Evolutionary conservation across 1,140 invertebrate species (phyloP), one percentile per base, ranked within the genome.

Genomic region (Galleria mellonella): DNA sequence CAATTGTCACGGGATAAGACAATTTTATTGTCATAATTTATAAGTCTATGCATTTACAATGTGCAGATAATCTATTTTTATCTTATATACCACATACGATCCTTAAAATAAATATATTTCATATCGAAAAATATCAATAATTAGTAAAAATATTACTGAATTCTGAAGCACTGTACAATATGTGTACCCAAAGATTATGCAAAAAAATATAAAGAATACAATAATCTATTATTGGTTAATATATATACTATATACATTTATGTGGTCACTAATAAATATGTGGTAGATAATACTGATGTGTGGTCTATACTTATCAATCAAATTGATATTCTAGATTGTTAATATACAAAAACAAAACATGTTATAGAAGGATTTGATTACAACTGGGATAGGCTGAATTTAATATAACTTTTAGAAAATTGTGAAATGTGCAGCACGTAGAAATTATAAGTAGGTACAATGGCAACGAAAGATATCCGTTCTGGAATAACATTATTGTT

Each of bases 211-310:
- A 60, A 47, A 32, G 33, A 58, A 58, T 71, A 64, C 71, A 74
- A 64, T 55, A 6, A 35, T 4, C 13, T 35, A 35, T 14, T 9
- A 13, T n/a, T n/a, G n/a, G n/a, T n/a, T n/a, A n/a, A n/a, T n/a
- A n/a, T n/a, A 23, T 12, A 5, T 40, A 38, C 42, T 43, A 53
- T 40, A 48, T 38, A 57, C 45, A 36, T 35, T 40, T 41, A 49
- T 23, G 17, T 3, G 17, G 17, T 23, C 17, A 6, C 6, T 23
- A 23, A 2, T 23, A 51, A 53, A 45, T 67, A 68, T 71, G 67
- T 65, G 63, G 62, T 64, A 35, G 62, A 65, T 64, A 82, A 69
- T 78, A 75, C 68, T 76, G 68, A 72, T 72, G 68, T 67, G 58
- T 63, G 10, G 28, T 14, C 27, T 65, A 38, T 35, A 32, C 29